Percentiles rank a stretch among this genome's conserved stretches.
phyloP scores from a whole-genome alignment of 2,797 vertebrate species.

The Mormyrops attenuatus region DNA sequence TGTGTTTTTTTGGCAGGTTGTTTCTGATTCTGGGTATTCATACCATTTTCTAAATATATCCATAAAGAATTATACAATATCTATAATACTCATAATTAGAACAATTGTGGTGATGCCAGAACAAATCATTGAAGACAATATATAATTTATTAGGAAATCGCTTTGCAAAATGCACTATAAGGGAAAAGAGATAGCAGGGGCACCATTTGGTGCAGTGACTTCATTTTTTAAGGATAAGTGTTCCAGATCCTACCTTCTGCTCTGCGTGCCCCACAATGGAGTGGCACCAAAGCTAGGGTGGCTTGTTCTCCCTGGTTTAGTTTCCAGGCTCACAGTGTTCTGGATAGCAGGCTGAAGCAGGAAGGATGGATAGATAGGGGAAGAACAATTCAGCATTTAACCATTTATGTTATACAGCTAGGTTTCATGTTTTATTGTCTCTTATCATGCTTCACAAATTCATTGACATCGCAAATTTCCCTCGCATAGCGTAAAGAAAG shows the following conservation, averaged over 20 bases:
- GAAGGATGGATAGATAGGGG: neutral
- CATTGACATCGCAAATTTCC: neutral
- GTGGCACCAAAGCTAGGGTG: neutral
- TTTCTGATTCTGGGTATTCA: neutral
- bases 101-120: neutral
- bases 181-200: neutral
- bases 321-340: neutral
- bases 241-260: neutral
- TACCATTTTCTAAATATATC: neutral
- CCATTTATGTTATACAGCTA: neutral
- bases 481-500: neutral
- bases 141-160: neutral
- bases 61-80: neutral
- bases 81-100: neutral
- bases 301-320: neutral
- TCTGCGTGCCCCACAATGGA: neutral
- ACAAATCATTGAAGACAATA: neutral
- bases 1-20: neutral
- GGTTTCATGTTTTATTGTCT: neutral
- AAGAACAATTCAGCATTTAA: neutral
- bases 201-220: neutral
- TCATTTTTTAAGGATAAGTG: neutral
- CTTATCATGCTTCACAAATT: neutral
- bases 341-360: neutral
- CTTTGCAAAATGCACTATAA: neutral